Base-by-base conservation (phyloP, 2,797 vertebrate genomes). In the Numenius phaeopus region DNA sequence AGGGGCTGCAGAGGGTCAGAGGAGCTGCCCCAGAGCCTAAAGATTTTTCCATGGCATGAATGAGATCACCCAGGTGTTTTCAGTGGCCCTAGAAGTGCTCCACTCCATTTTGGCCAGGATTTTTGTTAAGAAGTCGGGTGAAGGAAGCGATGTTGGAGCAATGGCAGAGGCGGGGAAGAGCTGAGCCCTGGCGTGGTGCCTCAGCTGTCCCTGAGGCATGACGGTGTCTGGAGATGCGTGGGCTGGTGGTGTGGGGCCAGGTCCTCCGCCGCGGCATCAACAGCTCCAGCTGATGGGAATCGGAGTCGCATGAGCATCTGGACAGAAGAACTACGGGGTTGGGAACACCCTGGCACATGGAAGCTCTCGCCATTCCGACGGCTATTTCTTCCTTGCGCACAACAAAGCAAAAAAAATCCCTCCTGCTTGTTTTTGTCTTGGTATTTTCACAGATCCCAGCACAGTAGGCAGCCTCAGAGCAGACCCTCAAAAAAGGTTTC, bases 401-500 rank as follows among this genome's bases (percentile, higher is more conserved):
- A 87, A 54, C 71, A 87, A 87, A 94, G 64, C 49, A 65, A 80
- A 89, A 58, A 22, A 34, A 23, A 10, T 11, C 57, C 42, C 27
- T 80, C 49, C 65, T 67, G 52, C 59, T 89, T 77, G 37, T 15
- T 85, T 75, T 89, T 44, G 29, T 62, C 52, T 42, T 54, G 81
- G 30, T 80, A n/a, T 50, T 81, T 91, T 76, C 69, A 20, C 58
- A 87, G 82, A 47, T 52, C 78, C 34, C 0, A 0, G 34, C 1
- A 0, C 82, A 76, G 69, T 71, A 89, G 92, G 84, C 71, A 94
- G 84, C 75, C 72, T 72, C 71, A 77, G 71, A 93, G 62, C 79
- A 59, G 80, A 89, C 34, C 49, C 50, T 37, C 32, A 32, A 19
- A 91, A 87, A 87, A 10, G 20, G 21, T 81, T 94, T 96, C 71